Conservation (phyloP, 2,888 invertebrate species). For the Nysson spinosus region DNA sequence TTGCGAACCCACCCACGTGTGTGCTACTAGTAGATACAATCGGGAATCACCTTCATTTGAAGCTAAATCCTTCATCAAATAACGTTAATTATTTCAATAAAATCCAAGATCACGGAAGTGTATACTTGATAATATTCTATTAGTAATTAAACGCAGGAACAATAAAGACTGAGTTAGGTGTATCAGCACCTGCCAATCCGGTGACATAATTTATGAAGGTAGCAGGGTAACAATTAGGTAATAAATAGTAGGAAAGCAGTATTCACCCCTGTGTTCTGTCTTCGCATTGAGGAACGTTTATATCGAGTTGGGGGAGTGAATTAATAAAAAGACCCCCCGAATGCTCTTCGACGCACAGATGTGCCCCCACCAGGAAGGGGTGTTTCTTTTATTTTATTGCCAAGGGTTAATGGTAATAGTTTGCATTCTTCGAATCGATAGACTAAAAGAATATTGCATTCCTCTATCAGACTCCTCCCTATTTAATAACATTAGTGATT, state of each 20-base stretch:
- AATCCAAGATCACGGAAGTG: no score
- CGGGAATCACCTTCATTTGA: no score
- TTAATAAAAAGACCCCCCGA: conserved; percentile 75
- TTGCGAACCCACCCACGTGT: conserved; percentile 34
- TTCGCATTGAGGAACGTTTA: conserved; percentile 45
- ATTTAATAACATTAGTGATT: no score
- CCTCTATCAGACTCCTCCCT: conserved; percentile 14
- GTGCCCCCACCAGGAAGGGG: conserved; percentile 60
- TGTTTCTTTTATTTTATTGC: conserved; percentile 75
- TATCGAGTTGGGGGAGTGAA: conserved; percentile 71
- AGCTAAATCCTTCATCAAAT: no score
- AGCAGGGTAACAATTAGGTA: conserved; percentile 68
- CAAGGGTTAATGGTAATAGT: conserved; percentile 69
- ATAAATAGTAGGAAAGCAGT: conserved; percentile 68
- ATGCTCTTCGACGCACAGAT: conserved; percentile 65
- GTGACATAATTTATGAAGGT: conserved; percentile 53
- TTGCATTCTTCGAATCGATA: conserved; percentile 59
- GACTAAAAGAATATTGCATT: conserved; percentile 48
- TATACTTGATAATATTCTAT: no score
- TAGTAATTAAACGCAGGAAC: no score
- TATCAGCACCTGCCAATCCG: conserved; percentile 49
- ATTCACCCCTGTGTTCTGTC: conserved; percentile 45
- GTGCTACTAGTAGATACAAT: no score
- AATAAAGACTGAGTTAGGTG: no score
- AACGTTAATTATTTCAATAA: no score